Percentiles rank a stretch among this genome's conserved stretches.
phyloP scores from a whole-genome alignment of 2,888 invertebrate genomes.

The Metallyticus violacea region DNA sequence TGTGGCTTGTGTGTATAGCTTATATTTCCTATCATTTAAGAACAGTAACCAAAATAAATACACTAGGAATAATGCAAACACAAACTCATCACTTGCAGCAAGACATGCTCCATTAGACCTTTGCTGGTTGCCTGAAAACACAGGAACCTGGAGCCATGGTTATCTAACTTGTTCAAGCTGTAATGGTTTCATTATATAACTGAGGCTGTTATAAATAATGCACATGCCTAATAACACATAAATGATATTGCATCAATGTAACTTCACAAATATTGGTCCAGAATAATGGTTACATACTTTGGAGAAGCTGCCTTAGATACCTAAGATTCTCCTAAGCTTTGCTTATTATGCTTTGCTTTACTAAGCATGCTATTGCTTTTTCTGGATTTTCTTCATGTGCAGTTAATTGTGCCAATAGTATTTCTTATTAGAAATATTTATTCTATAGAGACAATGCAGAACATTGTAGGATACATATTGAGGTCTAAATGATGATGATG shows the following conservation, averaged over 20 bases:
- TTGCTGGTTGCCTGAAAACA: not conserved
- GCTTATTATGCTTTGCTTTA: not conserved
- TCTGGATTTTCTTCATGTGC: not conserved
- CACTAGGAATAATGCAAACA: not conserved
- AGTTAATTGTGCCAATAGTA: not conserved
- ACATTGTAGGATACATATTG: not conserved
- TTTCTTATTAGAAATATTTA: not conserved
- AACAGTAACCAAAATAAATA: not conserved
- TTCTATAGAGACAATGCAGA: not conserved
- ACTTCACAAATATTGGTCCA: not conserved
- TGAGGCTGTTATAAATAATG: not conserved
- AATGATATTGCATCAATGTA: not conserved
- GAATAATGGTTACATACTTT: not conserved
- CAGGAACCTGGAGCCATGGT: not conserved
- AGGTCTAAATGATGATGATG: not conserved
- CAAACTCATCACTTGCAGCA: not conserved
- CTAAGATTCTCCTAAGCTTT: not conserved
- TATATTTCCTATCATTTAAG: not conserved
- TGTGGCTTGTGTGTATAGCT: constrained; percentile 7
- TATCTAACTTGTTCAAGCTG: not conserved
- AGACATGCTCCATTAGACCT: constrained; percentile 18
- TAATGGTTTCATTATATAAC: not conserved
- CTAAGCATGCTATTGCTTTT: not conserved
- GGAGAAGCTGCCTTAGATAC: not conserved
- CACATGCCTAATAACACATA: not conserved